Evolutionary conservation across 2,797 vertebrate species (phyloP).

Genomic region (Malurus splendens): DNA sequence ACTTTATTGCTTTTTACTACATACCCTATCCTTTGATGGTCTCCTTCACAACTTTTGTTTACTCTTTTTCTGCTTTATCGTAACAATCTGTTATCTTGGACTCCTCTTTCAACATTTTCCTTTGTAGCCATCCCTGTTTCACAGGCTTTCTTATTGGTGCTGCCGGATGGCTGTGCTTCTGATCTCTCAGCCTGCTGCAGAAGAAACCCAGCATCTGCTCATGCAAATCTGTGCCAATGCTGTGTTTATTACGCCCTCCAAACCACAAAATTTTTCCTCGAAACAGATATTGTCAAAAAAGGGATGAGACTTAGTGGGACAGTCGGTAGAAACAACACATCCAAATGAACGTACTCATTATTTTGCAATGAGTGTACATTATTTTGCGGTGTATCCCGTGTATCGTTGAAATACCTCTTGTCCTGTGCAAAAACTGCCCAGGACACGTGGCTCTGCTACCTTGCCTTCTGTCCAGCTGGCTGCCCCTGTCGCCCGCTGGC

Average conservation of each 20-base stretch:
- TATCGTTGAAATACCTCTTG: not conserved
- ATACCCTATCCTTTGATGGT: not conserved
- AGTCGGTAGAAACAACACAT: not conserved
- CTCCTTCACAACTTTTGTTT: not conserved
- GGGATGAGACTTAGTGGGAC: not conserved
- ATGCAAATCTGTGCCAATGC: not conserved
- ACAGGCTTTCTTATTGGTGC: not conserved
- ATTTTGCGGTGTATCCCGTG: accelerated
- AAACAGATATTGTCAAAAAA: not conserved
- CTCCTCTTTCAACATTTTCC: not conserved
- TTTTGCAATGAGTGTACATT: not conserved
- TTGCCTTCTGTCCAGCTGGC: not conserved
- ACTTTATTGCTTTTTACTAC: not conserved
- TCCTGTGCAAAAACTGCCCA: not conserved
- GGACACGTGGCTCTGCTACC: not conserved
- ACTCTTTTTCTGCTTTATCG: not conserved
- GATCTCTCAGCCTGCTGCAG: not conserved
- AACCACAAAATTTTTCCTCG: not conserved
- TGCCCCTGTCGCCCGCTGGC: not conserved
- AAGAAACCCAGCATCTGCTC: not conserved
- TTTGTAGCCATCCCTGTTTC: not conserved
- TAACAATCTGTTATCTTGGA: not conserved
- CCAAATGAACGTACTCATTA: not conserved
- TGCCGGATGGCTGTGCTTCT: not conserved
- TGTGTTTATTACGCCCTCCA: not conserved